Percentiles rank a stretch among this genome's conserved stretches.
Conservation (phyloP, 1,140 invertebrate species). For the Rhopalosiphum maidis region DNA sequence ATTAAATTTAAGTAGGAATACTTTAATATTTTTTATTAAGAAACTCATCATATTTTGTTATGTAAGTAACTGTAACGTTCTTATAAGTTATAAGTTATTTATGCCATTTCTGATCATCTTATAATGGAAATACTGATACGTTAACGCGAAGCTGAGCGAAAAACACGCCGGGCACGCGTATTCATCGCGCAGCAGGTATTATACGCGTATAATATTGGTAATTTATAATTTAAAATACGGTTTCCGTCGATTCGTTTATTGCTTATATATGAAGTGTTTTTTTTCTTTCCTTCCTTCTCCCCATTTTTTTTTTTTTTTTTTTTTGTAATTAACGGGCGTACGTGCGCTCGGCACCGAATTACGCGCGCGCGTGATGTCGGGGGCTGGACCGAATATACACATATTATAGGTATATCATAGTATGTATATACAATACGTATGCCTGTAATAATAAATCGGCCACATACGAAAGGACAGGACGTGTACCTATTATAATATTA, state of each 20-base stretch:
- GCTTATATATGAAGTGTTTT: not conserved
- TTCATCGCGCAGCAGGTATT: not conserved
- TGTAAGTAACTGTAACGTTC: not conserved
- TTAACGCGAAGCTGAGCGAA: not conserved
- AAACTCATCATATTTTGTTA: not conserved
- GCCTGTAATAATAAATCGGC: slow-evolving; percentile 33
- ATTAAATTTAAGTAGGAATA: not conserved
- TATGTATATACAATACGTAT: not conserved
- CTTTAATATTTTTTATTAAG: not conserved
- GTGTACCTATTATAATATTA: not conserved
- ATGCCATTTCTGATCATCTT: not conserved
- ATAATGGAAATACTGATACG: too few relatives aligned
- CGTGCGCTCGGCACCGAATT: slow-evolving; percentile 48
- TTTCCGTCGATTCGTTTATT: not conserved
- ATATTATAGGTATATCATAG: not conserved
- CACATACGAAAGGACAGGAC: not conserved
- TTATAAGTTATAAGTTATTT: not conserved
- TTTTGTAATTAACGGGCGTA: slow-evolving; percentile 30
- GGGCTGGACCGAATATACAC: slow-evolving; percentile 6
- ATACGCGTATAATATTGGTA: not conserved
- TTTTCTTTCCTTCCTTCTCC: not conserved
- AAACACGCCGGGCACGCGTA: not conserved
- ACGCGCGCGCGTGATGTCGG: slow-evolving; percentile 41
- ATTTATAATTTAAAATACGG: not conserved
- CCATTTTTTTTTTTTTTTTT: not conserved